Conservation (phyloP, 2,113 vertebrate genomes). For the Anas platyrhynchos region DNA sequence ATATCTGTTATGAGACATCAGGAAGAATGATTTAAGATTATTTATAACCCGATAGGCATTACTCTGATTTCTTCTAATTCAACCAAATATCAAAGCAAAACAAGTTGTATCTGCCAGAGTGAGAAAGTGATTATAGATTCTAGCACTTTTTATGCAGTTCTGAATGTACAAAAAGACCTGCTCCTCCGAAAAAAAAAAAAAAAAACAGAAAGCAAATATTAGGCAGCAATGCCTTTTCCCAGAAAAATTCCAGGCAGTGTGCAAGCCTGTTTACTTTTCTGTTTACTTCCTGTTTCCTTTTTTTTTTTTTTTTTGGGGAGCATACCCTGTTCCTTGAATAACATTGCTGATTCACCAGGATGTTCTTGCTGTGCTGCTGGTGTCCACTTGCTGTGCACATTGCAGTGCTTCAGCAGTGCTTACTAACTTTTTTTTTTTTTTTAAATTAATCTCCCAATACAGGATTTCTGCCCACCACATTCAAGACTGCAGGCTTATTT, state of each 20-base stretch:
- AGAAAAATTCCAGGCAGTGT: background rate
- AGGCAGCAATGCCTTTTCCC: background rate
- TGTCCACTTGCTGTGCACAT: background rate
- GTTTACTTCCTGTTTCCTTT: background rate
- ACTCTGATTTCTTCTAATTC: constrained; percentile 18
- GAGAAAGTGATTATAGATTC: background rate
- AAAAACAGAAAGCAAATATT: background rate
- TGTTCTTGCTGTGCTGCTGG: background rate
- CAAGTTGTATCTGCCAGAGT: background rate
- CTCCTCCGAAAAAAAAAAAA: background rate
- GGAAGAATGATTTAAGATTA: background rate
- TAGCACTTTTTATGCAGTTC: background rate
- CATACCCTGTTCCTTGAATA: accelerated
- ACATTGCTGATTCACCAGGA: background rate
- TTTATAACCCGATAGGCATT: background rate
- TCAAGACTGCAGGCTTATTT: background rate
- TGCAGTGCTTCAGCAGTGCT: background rate
- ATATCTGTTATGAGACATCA: background rate
- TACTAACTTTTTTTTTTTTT: background rate
- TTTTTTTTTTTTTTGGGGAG: background rate
- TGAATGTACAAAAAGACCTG: background rate
- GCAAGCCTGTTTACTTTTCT: background rate
- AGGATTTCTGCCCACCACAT: background rate
- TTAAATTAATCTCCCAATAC: background rate
- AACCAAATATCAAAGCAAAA: constrained; percentile 3